A percentile compares a stretch with the other conserved stretches of the same genome.
Evolutionary conservation across 2,888 invertebrate genomes (phyloP).

Genomic region (Calameuta idolon): DNA sequence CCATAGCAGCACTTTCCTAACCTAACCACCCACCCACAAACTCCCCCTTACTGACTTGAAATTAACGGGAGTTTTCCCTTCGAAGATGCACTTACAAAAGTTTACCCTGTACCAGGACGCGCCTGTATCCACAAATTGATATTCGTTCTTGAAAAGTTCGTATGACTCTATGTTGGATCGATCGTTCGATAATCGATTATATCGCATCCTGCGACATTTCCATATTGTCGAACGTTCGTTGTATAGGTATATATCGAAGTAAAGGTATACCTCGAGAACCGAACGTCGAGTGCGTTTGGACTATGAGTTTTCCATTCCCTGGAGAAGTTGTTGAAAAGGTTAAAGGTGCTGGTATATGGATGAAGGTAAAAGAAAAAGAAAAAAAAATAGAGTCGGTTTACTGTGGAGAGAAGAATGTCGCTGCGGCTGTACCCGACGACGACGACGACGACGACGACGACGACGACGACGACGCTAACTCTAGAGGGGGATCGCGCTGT

Average conservation of each 20-base stretch:
- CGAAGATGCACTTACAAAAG: background rate
- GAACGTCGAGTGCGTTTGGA: background rate
- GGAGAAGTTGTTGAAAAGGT: background rate
- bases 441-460: background rate
- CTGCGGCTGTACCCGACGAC: background rate
- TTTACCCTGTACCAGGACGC: background rate
- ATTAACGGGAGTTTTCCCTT: background rate
- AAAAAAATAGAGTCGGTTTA: background rate
- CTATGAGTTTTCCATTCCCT: background rate
- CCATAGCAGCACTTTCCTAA: background rate
- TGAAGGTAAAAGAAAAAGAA: background rate
- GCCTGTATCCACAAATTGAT: background rate
- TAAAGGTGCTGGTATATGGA: background rate
- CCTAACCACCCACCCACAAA: background rate
- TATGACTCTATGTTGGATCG: background rate
- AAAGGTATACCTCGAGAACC: background rate
- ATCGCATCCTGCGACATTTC: background rate
- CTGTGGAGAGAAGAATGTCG: background rate
- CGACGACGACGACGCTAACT: background rate
- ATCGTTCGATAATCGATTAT: background rate
- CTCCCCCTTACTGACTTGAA: background rate
- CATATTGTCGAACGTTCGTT: background rate
- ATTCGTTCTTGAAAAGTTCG: background rate
- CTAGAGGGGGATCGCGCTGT: constrained; percentile 46
- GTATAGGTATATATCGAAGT: no score